These are phyloP conservation scores for Geococcyx californianus DNA, from an alignment of 2,113 vertebrate species.

Conservation along the genomic window DNA sequence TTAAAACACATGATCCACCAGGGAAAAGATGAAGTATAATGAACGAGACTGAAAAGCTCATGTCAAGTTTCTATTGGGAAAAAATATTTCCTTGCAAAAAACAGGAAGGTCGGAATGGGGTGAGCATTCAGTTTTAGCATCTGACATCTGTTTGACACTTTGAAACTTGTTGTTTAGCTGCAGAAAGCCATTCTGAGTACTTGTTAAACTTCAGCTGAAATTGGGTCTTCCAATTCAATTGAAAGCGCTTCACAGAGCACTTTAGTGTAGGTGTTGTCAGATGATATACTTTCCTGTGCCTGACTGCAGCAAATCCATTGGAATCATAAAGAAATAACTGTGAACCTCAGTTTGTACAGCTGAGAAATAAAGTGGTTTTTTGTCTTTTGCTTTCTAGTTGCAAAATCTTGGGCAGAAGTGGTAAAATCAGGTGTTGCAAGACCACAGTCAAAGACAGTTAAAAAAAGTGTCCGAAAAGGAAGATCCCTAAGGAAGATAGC, in stretches of 20 bases:
- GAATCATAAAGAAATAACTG: not conserved
- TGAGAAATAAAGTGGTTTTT: not conserved
- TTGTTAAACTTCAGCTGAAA: not conserved
- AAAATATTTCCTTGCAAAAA: not conserved
- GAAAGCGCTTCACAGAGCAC: not conserved
- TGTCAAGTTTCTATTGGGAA: not conserved
- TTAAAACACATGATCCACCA: not conserved
- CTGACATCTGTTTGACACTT: not conserved
- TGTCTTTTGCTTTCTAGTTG: slow-evolving; percentile 64
- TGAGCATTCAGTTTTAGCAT: not conserved
- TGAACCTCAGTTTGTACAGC: not conserved
- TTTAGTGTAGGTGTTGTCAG: not conserved
- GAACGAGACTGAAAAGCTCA: not conserved
- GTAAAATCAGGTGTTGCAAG: slow-evolving; percentile 83
- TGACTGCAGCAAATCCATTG: not conserved
- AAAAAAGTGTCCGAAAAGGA: slow-evolving; percentile 19
- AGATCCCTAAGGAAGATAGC: slow-evolving; percentile 41
- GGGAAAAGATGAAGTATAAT: not conserved
- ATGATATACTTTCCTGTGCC: not conserved
- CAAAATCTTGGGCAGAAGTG: slow-evolving; percentile 82
- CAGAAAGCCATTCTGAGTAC: not conserved
- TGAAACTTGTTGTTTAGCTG: not conserved
- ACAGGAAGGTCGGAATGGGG: not conserved
- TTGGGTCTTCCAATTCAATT: fast-evolving
- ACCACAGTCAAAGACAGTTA: slow-evolving; percentile 51